These are phyloP conservation scores for Diorhabda sublineata DNA, from an alignment of 1,140 invertebrate species.

Conservation along the genomic window DNA sequence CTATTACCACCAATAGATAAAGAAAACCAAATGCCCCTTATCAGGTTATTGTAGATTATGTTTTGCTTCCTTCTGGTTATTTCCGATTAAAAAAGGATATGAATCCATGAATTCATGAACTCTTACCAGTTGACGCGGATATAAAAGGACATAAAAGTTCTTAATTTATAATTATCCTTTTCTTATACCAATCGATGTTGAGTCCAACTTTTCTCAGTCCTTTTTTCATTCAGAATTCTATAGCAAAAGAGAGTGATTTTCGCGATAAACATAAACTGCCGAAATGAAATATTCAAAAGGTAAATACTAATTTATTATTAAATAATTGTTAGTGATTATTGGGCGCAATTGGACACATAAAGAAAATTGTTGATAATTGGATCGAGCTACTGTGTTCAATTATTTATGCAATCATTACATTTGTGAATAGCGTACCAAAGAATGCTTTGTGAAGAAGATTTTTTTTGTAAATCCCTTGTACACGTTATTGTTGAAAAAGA, in stretches of 20 bases:
- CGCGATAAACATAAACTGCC: background rate
- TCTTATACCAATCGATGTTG: too few relatives aligned
- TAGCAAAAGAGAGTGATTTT: background rate
- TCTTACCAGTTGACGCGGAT: too few relatives aligned
- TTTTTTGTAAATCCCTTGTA: background rate
- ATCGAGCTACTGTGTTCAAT: conserved; percentile 23
- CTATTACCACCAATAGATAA: too few relatives aligned
- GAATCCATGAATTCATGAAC: too few relatives aligned
- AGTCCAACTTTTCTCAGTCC: too few relatives aligned
- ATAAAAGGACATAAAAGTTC: too few relatives aligned
- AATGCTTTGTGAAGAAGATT: conserved; percentile 2
- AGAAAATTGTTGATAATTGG: conserved; percentile 36
- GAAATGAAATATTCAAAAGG: conserved; percentile 37
- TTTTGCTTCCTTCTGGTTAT: too few relatives aligned
- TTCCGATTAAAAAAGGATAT: too few relatives aligned
- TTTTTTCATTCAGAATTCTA: too few relatives aligned
- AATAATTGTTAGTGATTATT: conserved; percentile 40
- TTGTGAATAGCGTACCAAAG: conserved; percentile 19
- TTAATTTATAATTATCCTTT: too few relatives aligned
- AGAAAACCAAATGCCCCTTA: too few relatives aligned
- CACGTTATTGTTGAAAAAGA: conserved; percentile 1
- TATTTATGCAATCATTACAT: conserved; percentile 27
- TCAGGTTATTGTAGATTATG: too few relatives aligned
- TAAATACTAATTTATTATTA: conserved; percentile 43
- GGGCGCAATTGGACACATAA: conserved; percentile 30